These are phyloP conservation scores for Lymantria dispar DNA, from an alignment of 2,888 invertebrate genomes.

Conservation along the genomic window DNA sequence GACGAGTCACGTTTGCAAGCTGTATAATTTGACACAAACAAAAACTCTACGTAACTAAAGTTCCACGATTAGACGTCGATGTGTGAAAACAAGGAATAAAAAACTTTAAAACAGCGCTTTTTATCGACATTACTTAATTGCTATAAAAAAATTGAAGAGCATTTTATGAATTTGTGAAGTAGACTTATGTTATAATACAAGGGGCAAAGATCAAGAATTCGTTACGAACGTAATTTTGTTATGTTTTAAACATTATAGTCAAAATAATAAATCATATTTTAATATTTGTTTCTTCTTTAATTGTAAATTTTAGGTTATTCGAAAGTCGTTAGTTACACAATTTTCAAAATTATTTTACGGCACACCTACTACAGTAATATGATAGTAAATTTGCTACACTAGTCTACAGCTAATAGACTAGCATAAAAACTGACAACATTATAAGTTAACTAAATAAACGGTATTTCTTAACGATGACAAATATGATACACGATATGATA, in stretches of 20 bases:
- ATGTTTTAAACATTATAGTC: background rate
- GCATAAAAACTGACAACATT: no score
- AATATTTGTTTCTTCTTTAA: no score
- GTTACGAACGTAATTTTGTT: background rate
- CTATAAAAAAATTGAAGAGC: background rate
- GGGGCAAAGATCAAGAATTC: background rate
- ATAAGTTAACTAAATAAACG: no score
- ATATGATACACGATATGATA: no score
- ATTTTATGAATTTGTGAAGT: background rate
- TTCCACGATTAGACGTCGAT: background rate
- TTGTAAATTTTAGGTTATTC: no score
- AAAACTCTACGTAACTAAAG: constrained; percentile 9
- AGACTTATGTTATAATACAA: background rate
- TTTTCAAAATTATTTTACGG: no score
- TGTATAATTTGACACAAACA: constrained; percentile 18
- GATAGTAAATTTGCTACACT: no score
- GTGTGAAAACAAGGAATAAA: constrained; percentile 1
- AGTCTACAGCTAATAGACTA: no score
- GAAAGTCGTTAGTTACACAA: no score
- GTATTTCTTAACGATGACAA: no score
- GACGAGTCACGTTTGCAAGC: constrained; percentile 22
- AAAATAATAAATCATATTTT: background rate
- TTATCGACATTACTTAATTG: background rate
- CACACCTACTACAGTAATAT: no score
- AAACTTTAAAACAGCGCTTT: background rate